Base-by-base conservation (phyloP, 2,113 vertebrate genomes). In the Brachypodius melanocephalos region DNA sequence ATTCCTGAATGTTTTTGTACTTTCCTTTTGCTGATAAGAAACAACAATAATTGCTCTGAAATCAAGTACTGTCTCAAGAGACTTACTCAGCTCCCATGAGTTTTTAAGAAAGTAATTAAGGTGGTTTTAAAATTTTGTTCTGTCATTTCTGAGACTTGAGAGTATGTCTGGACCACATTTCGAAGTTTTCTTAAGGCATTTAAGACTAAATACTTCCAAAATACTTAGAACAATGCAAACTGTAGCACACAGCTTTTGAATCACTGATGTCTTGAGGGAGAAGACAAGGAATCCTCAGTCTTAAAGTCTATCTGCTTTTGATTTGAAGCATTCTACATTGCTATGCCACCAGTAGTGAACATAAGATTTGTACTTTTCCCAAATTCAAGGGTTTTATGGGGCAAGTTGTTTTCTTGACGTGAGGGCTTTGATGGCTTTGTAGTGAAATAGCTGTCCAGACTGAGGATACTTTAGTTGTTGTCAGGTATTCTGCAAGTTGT, bases 351-450 rank as follows among this genome's bases (percentile, higher is more conserved):
- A 58, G 10, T 11, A n/a, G 11, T 24, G 14, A 66, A 11, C 15
- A 4, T 45, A 49, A 54, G 10, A 67, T 67, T 57, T 77, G 8
- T 12, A 5, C 68, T 68, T 76, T 65, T 12, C 15, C 24, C 25
- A 63, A 8, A 73, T 24, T 15, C 0, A 2, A 34, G 17, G 17
- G 5, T n/a, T 1, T 43, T 65, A 38, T 4, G 14, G 17, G 4
- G 11, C 0, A 5, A 79, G 4, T 5, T 82, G 8, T 76, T 26
- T 29, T 45, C 62, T 72, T 73, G 28, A 36, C 57, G 8, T 42
- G 38, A 67, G 20, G 14, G 9, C 2, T 71, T 58, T 46, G 29
- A 22, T 9, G 4, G 5, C 5, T 94, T 90, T 75, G 14, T 3
- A 24, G 24, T 62, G 32, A 77, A 48, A 66, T 8, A 28, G 12